A percentile compares a stretch with the other conserved stretches of the same genome.
These are phyloP conservation scores for Asobara japonica DNA, from an alignment of 1,140 invertebrate genomes.

Conservation along the genomic window DNA sequence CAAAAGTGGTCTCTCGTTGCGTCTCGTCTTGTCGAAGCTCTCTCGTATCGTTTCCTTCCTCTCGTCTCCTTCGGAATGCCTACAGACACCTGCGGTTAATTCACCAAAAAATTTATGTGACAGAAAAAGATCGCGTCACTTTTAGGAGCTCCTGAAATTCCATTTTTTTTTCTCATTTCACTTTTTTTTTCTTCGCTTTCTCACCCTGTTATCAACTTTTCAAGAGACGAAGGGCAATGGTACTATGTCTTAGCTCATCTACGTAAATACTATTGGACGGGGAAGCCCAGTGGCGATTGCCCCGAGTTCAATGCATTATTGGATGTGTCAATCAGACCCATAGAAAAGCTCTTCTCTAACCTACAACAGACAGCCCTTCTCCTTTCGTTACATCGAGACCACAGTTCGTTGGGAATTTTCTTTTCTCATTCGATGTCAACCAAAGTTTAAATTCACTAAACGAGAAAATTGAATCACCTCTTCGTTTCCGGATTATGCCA, in stretches of 20 bases:
- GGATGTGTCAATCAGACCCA: not conserved
- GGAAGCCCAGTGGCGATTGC: slow-evolving; percentile 6
- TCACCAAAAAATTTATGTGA: no score
- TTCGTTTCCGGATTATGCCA: no score
- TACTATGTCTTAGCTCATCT: not conserved
- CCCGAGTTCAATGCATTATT: slow-evolving; percentile 1
- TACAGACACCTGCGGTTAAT: no score
- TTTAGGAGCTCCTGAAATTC: not conserved
- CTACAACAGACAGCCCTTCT: not conserved
- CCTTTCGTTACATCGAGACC: not conserved
- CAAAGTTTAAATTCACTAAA: not conserved
- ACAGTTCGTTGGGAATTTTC: not conserved
- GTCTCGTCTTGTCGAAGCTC: no score
- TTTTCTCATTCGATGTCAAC: not conserved
- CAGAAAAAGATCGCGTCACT: not conserved
- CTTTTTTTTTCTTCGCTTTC: no score
- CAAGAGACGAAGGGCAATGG: no score
- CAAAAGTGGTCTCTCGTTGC: no score
- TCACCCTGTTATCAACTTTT: no score
- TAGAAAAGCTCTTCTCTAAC: not conserved
- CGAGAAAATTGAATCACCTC: not conserved
- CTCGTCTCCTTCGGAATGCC: no score
- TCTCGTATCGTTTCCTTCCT: no score
- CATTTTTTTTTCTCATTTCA: not conserved
- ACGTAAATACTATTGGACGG: not conserved